phyloP scores from a whole-genome alignment of 1,140 invertebrate genomes.

The Magallana ariakensis region DNA sequence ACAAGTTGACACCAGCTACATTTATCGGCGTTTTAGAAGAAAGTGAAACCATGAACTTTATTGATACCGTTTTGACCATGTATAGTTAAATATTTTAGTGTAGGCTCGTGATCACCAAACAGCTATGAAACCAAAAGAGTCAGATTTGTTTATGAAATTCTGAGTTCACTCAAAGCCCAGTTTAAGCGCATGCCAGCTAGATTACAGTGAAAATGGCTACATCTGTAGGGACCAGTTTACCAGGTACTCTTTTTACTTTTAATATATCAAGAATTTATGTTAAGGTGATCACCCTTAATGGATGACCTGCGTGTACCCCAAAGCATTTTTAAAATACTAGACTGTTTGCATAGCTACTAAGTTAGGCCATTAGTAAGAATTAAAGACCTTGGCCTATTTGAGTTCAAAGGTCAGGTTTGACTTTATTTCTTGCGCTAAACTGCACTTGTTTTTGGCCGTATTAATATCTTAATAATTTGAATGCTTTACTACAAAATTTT shows the following conservation, averaged over 20 bases:
- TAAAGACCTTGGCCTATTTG: no score
- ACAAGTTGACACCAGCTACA: neutral
- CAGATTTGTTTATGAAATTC: conserved; percentile 25
- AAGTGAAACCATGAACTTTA: neutral
- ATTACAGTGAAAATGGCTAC: conserved; percentile 21
- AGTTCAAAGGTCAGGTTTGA: no score
- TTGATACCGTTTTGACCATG: neutral
- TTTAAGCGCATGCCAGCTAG: conserved; percentile 22
- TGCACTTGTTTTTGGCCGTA: no score
- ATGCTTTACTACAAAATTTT: no score
- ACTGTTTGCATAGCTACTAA: no score
- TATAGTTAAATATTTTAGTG: neutral
- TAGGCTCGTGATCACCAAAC: neutral
- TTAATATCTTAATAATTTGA: no score
- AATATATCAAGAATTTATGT: no score
- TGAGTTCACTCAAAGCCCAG: neutral
- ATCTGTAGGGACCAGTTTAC: conserved; percentile 9
- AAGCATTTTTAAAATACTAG: no score
- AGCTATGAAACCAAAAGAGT: conserved; percentile 14
- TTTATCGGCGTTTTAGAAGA: neutral
- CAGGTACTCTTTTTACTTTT: neutral
- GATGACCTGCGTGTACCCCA: no score
- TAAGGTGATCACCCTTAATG: no score
- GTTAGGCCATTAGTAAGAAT: no score
- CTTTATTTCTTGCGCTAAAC: no score